A percentile compares a stretch with the other conserved stretches of the same genome.
These are phyloP conservation scores for Enteromius viviparus DNA, from an alignment of 2,797 vertebrate species.

Conservation along the genomic window DNA sequence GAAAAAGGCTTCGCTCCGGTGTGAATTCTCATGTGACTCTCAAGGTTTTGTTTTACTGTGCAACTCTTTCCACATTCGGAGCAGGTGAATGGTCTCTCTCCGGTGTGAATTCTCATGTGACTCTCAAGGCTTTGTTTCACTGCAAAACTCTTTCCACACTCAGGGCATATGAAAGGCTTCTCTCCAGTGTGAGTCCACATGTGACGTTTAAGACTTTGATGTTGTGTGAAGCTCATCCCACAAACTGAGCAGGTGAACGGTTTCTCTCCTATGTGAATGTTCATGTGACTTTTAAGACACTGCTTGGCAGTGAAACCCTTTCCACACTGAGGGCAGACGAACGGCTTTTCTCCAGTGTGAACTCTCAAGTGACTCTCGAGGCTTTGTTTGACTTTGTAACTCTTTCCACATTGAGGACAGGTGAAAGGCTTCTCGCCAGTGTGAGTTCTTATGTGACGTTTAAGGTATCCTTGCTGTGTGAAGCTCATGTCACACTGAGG, in stretches of 20 bases:
- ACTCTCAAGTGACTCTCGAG: constrained; percentile 6
- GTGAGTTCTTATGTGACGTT: constrained; percentile 22
- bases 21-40: constrained; percentile 10
- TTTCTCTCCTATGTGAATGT: neutral
- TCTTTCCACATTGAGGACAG: constrained; percentile 16
- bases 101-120: constrained; percentile 4
- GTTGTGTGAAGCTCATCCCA: constrained; percentile 10
- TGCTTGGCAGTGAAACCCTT: constrained; percentile 5
- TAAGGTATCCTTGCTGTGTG: neutral
- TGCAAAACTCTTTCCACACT: constrained; percentile 18
- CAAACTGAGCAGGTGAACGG: constrained; percentile 18
- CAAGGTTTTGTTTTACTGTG: neutral
- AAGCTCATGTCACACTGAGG: constrained; percentile 3
- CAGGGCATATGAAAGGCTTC: constrained; percentile 11
- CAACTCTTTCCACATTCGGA: constrained; percentile 5
- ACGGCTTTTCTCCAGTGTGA: constrained; percentile 28
- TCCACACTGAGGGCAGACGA: constrained; percentile 13
- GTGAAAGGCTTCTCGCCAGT: constrained; percentile 10
- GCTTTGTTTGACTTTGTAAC: constrained; percentile 8
- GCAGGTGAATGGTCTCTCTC: constrained; percentile 4
- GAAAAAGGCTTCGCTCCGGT: constrained; percentile 1
- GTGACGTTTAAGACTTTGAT: constrained; percentile 11
- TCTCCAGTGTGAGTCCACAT: constrained; percentile 5
- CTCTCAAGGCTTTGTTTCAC: constrained; percentile 7
- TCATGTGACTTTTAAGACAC: constrained; percentile 22